These are phyloP conservation scores for Epinotia demarniana DNA, from an alignment of 2,888 invertebrate species.

Conservation along the genomic window DNA sequence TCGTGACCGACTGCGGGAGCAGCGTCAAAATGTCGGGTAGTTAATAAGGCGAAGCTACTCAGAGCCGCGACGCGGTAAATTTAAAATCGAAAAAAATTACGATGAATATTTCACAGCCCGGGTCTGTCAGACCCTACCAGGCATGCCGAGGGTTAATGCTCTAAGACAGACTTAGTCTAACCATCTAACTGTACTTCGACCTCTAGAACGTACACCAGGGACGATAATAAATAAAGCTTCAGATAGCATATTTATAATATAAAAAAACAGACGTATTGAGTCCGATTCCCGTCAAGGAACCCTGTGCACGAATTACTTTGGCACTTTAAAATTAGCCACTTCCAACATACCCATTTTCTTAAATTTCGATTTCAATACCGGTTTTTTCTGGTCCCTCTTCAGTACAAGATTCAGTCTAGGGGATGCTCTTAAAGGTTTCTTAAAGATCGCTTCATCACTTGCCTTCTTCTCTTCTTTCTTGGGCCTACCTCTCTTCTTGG, in stretches of 20 bases:
- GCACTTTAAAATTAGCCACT: slow-evolving; percentile 58
- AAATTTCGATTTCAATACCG: slow-evolving; percentile 58
- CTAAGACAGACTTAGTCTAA: no score
- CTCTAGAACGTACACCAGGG: background rate
- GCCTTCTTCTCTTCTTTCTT: background rate
- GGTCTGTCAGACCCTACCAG: no score
- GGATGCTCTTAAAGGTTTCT: slow-evolving; percentile 20
- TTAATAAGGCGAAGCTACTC: no score
- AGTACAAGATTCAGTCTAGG: slow-evolving; percentile 24
- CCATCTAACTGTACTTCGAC: no score
- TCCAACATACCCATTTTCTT: slow-evolving; percentile 62
- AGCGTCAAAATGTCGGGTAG: no score
- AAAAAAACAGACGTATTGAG: background rate
- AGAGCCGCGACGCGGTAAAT: no score
- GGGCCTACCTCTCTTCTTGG: background rate
- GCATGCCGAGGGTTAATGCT: no score
- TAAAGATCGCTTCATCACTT: background rate
- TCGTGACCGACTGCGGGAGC: no score
- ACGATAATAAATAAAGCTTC: background rate
- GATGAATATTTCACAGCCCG: no score
- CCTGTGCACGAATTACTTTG: background rate
- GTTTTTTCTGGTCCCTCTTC: slow-evolving; percentile 10
- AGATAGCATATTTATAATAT: background rate
- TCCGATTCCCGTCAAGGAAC: no score
- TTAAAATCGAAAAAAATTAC: no score